Conservation (phyloP, 2,797 vertebrate species). For the Tenualosa ilisha region DNA sequence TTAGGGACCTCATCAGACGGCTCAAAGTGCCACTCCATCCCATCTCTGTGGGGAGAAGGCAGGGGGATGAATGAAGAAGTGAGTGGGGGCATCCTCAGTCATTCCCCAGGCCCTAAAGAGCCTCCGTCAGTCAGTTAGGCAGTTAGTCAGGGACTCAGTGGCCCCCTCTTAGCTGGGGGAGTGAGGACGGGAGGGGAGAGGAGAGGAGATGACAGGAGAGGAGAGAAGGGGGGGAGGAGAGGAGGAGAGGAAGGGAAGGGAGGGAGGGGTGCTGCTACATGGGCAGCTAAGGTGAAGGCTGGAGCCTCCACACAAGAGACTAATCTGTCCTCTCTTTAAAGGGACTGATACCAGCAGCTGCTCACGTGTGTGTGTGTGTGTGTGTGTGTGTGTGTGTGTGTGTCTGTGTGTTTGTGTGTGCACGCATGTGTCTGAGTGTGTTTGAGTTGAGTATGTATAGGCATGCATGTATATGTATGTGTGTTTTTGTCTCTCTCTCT, state of each 20-base stretch:
- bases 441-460: not conserved
- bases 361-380: not conserved
- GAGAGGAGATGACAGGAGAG: no score
- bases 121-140: not conserved
- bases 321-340: conserved; percentile 11
- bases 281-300: conserved; percentile 12
- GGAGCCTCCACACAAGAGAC: not conserved
- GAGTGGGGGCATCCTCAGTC: not conserved
- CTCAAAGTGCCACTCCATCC: not conserved
- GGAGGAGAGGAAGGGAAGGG: no score
- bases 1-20: not conserved
- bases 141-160: no score
- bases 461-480: conserved; percentile 29
- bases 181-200: no score
- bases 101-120: not conserved
- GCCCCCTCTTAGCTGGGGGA: not conserved
- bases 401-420: conserved; percentile 19
- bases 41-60: not conserved
- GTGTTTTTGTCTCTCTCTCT: conserved; percentile 15
- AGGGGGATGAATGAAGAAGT: not conserved
- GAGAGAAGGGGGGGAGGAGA: no score
- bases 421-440: not conserved
- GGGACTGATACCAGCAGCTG: conserved; percentile 1
- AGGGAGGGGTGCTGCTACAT: not conserved
- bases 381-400: conserved; percentile 11